Base-by-base conservation (phyloP, 2,888 invertebrate species). In the Eulithis prunata region DNA sequence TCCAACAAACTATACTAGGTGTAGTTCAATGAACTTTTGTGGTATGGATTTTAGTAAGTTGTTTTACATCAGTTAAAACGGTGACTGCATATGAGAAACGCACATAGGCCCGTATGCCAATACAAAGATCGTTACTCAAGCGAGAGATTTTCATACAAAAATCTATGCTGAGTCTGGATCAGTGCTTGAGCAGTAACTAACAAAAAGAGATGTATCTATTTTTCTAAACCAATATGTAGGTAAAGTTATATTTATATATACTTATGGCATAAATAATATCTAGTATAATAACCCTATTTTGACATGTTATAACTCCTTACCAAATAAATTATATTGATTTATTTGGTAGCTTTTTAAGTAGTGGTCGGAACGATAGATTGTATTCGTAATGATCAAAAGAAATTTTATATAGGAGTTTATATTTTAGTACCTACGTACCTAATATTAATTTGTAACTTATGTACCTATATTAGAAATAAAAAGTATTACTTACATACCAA, bases 391-490 rank as follows among this genome's bases (percentile, higher is more conserved):
- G 49, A 49, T 47, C 47, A 21, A 11, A 21, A 21, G 2, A 21
- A 49, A 11, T 41, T 41, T 41, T 41, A 10, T 41, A 41, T 8
- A 5, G 4, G 13, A 14, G 14, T 14, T 45, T 47, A 47, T 49
- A 21, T 21, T 10, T 49, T 49, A 21, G 49, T 49, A 45, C 45
- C n/a, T n/a, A 45, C 45, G 4, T 45, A 45, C 45, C n/a, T 45
- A 21, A 49, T 21, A 49, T 21, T 49, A 32, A 45, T 56, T 57
- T 46, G 32, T 57, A 57, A 10, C 45, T 10, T 45, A 45, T n/a
- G 14, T 43, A 38, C 12, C 8, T 55, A 55, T 12, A 14, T 43
- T 43, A 55, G 11, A 55, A 55, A 43, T 43, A 55, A 55, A 55
- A 55, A 55, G 43, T 55, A 43, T 55, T 55, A 55, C 55, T 10